phyloP scores from a whole-genome alignment of 2,113 vertebrate species.

The Paedocypris sp. region DNA sequence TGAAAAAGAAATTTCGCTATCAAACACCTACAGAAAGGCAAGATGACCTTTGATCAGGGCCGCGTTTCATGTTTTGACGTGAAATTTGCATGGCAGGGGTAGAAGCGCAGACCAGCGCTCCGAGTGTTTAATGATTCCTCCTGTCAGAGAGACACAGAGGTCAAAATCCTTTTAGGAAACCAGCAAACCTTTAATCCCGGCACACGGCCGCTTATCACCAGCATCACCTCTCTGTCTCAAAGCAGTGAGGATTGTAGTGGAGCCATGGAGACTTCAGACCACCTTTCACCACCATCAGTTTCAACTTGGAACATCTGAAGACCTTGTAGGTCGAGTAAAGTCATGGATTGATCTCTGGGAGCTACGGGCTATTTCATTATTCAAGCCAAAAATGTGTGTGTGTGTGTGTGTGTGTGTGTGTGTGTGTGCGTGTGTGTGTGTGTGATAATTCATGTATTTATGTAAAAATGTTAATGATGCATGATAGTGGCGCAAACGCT shows the following conservation, averaged over 20 bases:
- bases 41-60: constrained; percentile 87
- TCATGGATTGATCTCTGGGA: constrained; percentile 48
- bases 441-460: too few species aligned
- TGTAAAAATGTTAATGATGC: too few species aligned
- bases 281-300: background rate
- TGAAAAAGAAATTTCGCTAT: constrained; percentile 86
- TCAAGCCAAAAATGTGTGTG: too few species aligned
- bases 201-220: constrained; percentile 48
- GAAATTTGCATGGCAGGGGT: constrained; percentile 80
- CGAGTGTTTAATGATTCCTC: constrained; percentile 61
- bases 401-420: too few species aligned
- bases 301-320: background rate
- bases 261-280: background rate
- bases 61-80: constrained; percentile 81
- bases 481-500: too few species aligned
- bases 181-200: constrained; percentile 52
- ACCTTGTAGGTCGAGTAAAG: constrained; percentile 34
- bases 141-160: constrained; percentile 69
- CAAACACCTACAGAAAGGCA: constrained; percentile 79
- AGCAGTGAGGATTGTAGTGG: background rate
- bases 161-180: constrained; percentile 69
- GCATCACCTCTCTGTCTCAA: constrained; percentile 16
- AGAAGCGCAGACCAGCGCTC: constrained; percentile 52
- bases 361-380: constrained; percentile 52
- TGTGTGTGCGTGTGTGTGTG: too few species aligned